Conservation (phyloP, 2,888 invertebrate species). For the Ypsolopha scabrella region DNA sequence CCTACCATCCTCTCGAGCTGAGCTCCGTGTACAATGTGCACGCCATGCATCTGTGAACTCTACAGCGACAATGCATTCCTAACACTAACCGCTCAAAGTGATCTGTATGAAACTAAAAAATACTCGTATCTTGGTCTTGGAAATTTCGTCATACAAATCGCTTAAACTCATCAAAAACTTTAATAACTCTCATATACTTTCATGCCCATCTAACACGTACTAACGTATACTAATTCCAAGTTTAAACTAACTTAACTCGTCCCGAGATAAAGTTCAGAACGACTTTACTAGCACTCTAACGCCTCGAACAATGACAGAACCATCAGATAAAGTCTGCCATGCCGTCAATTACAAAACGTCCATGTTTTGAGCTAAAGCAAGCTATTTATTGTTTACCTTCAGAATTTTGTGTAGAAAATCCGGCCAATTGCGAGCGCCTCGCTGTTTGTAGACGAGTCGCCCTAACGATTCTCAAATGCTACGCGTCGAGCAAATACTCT, state of each 20-base stretch:
- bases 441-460: constrained; percentile 60
- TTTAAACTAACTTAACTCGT: constrained; percentile 41
- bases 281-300: constrained; percentile 64
- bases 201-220: constrained; percentile 3
- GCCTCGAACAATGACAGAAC: constrained; percentile 65
- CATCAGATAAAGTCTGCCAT: constrained; percentile 60
- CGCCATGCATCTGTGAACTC: constrained; percentile 84
- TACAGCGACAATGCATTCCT: constrained; percentile 65
- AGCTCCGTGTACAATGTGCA: constrained; percentile 78
- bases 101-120: not conserved
- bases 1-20: constrained; percentile 76
- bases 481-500: constrained; percentile 58
- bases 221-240: constrained; percentile 21
- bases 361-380: constrained; percentile 47
- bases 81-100: constrained; percentile 43
- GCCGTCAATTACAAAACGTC: constrained; percentile 62
- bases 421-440: constrained; percentile 51
- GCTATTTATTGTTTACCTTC: constrained; percentile 58
- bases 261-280: constrained; percentile 53
- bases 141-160: not conserved
- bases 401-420: constrained; percentile 54
- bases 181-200: constrained; percentile 2
- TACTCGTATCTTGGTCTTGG: not conserved
- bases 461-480: constrained; percentile 66
- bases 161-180: constrained; percentile 4